Evolutionary conservation across 2,113 vertebrate species (phyloP), one percentile per base, ranked within the genome.

Genomic region (Passer montanus): DNA sequence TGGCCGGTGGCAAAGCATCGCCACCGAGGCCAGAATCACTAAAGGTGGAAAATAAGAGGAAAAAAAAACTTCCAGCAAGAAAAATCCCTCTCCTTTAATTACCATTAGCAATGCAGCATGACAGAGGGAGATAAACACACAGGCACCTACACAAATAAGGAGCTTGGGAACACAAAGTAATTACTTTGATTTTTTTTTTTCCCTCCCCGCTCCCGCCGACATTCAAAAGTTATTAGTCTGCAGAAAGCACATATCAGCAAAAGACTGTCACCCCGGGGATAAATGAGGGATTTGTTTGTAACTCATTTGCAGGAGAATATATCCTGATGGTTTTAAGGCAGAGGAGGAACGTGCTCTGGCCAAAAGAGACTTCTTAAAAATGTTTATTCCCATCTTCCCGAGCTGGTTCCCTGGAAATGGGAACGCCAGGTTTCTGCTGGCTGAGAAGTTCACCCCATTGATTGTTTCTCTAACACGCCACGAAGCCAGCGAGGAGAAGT

Each of bases 201-300:
- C 39, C 0, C 9, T 13, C 7, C 13, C 1, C 9, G 6, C 39
- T 41, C 2, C 33, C 74, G 60, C 74, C 28, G 27, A 97, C 94
- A 96, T 97, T 90, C 95, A 93, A 96, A 97, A 97, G 86, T 97
- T 97, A 92, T 97, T 97, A 97, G 97, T 96, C 92, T 97, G 87
- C 52, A 96, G 95, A 96, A 67, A 44, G 93, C 92, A 85, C 64
- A 3, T 93, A 97, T 96, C 97, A 97, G 96, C 95, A 94, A 92
- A 97, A 96, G 90, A 70, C 89, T 84, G 97, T 97, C 97, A 97
- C 97, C 96, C 93, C 77, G 39, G 97, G 97, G 96, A 96, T 80
- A 92, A 97, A 90, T 41, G 78, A 94, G 95, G 96, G 97, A 84
- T 91, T 80, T 95, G 95, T 95, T 95, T 96, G 95, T 56, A 97